A percentile compares a stretch with the other conserved stretches of the same genome.
Evolutionary conservation across 1,140 invertebrate species (phyloP).

Genomic region (Grapholita molesta): DNA sequence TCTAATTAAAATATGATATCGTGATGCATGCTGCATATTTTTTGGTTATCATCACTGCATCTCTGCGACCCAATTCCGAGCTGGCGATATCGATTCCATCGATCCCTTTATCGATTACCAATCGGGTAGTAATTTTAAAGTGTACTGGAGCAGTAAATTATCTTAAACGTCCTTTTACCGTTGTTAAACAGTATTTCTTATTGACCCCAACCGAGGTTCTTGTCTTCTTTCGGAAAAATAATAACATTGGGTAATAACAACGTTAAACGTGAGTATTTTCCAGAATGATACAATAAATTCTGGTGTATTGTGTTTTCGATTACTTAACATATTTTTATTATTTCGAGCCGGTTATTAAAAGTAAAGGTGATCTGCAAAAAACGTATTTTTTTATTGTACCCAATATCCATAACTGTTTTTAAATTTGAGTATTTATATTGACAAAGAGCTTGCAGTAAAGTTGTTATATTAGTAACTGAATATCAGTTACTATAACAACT

Average conservation of each 20-base stretch:
- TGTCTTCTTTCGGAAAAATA: neutral
- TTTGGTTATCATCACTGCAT: neutral
- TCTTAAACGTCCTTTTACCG: constrained; percentile 1
- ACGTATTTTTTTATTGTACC: too few species aligned
- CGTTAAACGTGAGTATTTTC: neutral
- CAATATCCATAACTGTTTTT: too few species aligned
- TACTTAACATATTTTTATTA: too few species aligned
- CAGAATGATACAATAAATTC: too few species aligned
- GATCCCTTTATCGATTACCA: neutral
- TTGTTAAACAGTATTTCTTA: neutral
- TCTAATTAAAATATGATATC: neutral
- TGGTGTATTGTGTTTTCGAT: too few species aligned
- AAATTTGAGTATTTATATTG: too few species aligned
- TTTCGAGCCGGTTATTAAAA: too few species aligned
- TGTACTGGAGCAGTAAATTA: constrained; percentile 7
- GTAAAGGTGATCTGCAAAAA: too few species aligned
- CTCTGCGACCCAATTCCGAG: constrained; percentile 6
- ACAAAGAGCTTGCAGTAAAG: too few species aligned
- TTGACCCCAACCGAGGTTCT: neutral
- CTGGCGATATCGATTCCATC: constrained; percentile 10
- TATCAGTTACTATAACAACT: too few species aligned
- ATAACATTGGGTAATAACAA: neutral
- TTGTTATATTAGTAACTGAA: too few species aligned
- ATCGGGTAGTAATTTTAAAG: constrained; percentile 10
- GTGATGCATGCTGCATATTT: neutral